phyloP scores from a whole-genome alignment of 2,888 invertebrate species.

The Lysandra bellargus region DNA sequence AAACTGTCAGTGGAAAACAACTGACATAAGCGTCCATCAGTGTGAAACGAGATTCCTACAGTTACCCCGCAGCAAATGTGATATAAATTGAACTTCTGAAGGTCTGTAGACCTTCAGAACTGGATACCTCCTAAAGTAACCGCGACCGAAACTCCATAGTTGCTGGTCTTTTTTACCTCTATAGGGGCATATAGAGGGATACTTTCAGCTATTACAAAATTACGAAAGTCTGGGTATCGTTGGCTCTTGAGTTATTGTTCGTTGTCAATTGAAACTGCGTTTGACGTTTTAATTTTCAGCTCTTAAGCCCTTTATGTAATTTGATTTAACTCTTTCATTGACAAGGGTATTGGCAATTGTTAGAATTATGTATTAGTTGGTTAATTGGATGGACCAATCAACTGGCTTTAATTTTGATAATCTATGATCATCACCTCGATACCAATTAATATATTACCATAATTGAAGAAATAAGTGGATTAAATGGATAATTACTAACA shows the following conservation, averaged over 20 bases:
- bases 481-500: not conserved
- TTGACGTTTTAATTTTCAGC: slow-evolving; percentile 18
- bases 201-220: no score
- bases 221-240: no score
- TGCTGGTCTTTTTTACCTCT: not conserved
- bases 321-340: slow-evolving; percentile 18
- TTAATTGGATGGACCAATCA: not conserved
- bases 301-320: not conserved
- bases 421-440: no score
- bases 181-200: no score
- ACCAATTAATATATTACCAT: not conserved
- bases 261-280: not conserved
- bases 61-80: no score
- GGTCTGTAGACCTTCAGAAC: no score
- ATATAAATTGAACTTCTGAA: no score
- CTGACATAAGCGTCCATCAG: not conserved
- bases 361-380: slow-evolving; percentile 21
- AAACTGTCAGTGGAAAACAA: not conserved
- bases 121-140: no score
- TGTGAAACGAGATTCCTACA: no score
- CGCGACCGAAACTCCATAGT: no score
- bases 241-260: not conserved
- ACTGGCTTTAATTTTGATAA: not conserved
- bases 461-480: not conserved
- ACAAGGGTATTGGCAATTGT: not conserved